Evolutionary conservation across 1,140 invertebrate genomes (phyloP).

Genomic region (Lycorma delicatula): DNA sequence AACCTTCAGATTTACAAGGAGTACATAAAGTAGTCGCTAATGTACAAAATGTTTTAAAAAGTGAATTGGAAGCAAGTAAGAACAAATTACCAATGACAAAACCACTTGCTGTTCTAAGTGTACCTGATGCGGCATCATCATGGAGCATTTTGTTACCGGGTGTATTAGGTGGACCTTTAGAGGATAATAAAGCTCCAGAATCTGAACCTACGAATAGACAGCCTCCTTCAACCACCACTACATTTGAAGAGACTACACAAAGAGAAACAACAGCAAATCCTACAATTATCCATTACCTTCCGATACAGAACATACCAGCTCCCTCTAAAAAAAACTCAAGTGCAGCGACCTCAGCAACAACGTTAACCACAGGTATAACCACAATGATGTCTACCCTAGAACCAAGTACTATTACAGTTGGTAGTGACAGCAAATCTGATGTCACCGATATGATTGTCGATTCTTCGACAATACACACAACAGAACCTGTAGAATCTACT

Average conservation of each 20-base stretch:
- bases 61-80: conserved; percentile 57
- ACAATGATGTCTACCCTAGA: too few species aligned
- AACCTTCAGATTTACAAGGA: conserved; percentile 44
- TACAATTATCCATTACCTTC: conserved; percentile 21
- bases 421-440: too few species aligned
- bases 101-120: conserved; percentile 44
- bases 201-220: neutral
- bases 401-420: too few species aligned
- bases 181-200: neutral
- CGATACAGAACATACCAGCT: conserved; percentile 34
- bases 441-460: too few species aligned
- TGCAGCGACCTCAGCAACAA: conserved; percentile 25
- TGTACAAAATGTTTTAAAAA: conserved; percentile 70
- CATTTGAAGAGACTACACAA: neutral
- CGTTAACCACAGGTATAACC: too few species aligned
- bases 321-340: conserved; percentile 14
- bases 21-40: conserved; percentile 69
- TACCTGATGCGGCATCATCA: conserved; percentile 58
- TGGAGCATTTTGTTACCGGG: conserved; percentile 70
- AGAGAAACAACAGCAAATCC: conserved; percentile 17
- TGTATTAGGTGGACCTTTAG: conserved; percentile 5
- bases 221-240: conserved; percentile 8
- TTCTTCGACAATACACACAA: too few species aligned
- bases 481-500: conserved; percentile 3
- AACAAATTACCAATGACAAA: conserved; percentile 48